A percentile compares a stretch with the other conserved stretches of the same genome.
Evolutionary conservation across 2,113 vertebrate species (phyloP).

Genomic region (Xerus inauris): DNA sequence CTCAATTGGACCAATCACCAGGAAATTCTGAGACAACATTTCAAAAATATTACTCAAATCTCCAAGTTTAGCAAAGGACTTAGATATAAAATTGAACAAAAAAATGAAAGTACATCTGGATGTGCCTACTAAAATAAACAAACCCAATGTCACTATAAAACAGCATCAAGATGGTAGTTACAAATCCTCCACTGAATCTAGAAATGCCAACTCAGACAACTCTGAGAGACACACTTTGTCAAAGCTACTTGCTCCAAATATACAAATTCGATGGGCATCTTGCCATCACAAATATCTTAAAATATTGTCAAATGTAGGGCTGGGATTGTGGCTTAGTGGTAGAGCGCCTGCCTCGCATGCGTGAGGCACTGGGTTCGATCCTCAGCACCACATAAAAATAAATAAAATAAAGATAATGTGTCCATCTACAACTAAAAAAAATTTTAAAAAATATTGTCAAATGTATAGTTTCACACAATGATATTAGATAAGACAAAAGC

Average conservation of each 20-base stretch:
- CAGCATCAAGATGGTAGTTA: not conserved
- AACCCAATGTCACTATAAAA: not conserved
- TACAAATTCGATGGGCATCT: not conserved
- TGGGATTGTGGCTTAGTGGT: no score
- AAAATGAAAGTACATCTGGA: not conserved
- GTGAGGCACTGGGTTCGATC: no score
- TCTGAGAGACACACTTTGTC: not conserved
- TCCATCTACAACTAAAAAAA: no score
- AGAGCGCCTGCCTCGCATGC: no score
- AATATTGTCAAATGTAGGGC: not conserved
- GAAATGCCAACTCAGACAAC: not conserved
- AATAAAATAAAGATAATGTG: no score
- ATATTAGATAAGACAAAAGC: slow-evolving; percentile 9
- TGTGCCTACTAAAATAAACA: not conserved
- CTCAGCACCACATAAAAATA: no score
- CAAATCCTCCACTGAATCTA: not conserved
- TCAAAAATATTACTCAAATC: slow-evolving; percentile 25
- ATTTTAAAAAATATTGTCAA: slow-evolving; percentile 32
- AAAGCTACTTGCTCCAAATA: not conserved
- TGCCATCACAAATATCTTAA: not conserved
- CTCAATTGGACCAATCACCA: not conserved
- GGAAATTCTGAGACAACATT: not conserved
- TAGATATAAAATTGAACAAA: not conserved
- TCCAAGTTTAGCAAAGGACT: slow-evolving; percentile 28
- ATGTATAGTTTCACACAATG: not conserved